A percentile compares a stretch with the other conserved stretches of the same genome.
phyloP scores from a whole-genome alignment of 1,140 invertebrate genomes.

The Temnothorax longispinosus region DNA sequence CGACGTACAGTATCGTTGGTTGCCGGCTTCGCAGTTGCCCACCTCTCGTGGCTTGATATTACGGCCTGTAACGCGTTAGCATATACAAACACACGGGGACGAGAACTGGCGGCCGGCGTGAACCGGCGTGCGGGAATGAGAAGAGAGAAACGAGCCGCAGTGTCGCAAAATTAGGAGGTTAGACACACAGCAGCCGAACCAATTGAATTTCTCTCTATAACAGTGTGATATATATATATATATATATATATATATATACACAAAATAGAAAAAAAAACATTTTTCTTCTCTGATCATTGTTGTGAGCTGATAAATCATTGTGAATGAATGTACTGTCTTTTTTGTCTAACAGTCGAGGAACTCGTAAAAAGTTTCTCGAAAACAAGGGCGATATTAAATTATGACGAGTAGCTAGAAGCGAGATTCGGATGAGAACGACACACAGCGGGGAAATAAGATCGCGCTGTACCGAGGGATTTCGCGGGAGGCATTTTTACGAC shows the following conservation, averaged over 20 bases:
- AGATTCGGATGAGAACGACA: not conserved
- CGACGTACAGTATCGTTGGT: conserved; percentile 50
- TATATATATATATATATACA: too few species aligned
- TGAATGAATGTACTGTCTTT: not conserved
- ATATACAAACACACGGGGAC: conserved; percentile 68
- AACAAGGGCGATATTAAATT: not conserved
- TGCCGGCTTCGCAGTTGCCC: conserved; percentile 59
- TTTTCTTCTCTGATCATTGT: not conserved
- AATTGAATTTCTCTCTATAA: not conserved
- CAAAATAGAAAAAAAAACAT: too few species aligned
- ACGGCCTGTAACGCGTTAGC: conserved; percentile 70
- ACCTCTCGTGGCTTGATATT: conserved; percentile 72
- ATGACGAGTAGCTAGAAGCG: not conserved
- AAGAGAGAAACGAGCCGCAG: conserved; percentile 57
- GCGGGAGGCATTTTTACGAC: conserved; percentile 13
- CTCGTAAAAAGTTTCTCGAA: not conserved
- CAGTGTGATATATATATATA: too few species aligned
- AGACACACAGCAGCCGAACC: not conserved
- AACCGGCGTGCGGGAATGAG: conserved; percentile 32
- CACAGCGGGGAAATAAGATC: conserved; percentile 2
- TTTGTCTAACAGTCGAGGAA: not conserved
- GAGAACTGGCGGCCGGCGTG: conserved; percentile 21
- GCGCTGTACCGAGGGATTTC: not conserved
- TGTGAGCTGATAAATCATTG: not conserved
- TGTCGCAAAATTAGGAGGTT: conserved; percentile 60